Evolutionary conservation across 1,140 invertebrate species (phyloP).

Genomic region (Oscheius sp.): DNA sequence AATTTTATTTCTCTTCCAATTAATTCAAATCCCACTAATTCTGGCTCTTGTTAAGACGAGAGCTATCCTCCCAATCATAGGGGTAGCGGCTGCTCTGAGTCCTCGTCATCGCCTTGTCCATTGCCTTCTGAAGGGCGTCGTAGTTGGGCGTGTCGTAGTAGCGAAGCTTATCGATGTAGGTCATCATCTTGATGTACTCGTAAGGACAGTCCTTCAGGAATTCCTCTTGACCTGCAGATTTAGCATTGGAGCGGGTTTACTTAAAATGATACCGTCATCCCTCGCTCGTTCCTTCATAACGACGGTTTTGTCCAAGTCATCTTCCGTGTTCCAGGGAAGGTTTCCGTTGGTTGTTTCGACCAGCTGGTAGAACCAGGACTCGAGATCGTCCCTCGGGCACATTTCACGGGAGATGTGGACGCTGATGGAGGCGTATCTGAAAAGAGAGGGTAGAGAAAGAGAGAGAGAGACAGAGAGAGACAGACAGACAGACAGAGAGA

Average conservation of each 20-base stretch:
- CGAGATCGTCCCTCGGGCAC: conserved; percentile 22
- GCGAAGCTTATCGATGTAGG: conserved; percentile 26
- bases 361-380: conserved; percentile 21
- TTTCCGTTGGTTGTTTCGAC: conserved; percentile 22
- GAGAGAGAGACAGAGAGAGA: too few relatives aligned
- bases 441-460: too few relatives aligned
- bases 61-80: conserved; percentile 13
- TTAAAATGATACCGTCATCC: too few relatives aligned
- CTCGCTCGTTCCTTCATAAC: neutral
- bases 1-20: too few relatives aligned
- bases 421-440: conserved; percentile 22
- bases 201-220: conserved; percentile 22
- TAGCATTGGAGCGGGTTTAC: neutral
- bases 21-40: too few relatives aligned
- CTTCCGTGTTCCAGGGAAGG: conserved; percentile 23
- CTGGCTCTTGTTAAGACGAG: too few relatives aligned
- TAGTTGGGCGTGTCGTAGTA: conserved; percentile 32
- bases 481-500: too few relatives aligned
- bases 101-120: conserved; percentile 1
- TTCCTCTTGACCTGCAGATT: conserved; percentile 10
- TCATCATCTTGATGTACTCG: conserved; percentile 14
- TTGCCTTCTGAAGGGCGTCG: neutral
- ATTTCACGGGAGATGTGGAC: conserved; percentile 13
- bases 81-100: neutral
- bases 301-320: conserved; percentile 2